A percentile compares a stretch with the other conserved stretches of the same genome.
phyloP scores from a whole-genome alignment of 2,113 vertebrate species.

The Microcebus lehilahytsara region DNA sequence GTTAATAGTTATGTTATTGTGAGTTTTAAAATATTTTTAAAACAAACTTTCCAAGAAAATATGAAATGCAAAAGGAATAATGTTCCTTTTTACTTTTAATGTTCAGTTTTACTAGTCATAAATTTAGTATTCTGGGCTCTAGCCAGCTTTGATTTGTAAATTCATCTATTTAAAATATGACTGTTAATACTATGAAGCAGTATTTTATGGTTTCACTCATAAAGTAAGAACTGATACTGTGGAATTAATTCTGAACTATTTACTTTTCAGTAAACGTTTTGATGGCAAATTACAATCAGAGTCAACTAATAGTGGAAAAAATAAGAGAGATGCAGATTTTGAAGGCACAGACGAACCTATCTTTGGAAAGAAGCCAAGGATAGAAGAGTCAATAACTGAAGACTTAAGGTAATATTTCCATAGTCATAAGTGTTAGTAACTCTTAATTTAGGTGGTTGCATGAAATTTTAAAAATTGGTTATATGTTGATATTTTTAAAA shows the following conservation, averaged over 20 bases:
- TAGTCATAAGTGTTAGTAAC: not conserved
- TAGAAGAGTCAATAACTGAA: slow-evolving; percentile 86
- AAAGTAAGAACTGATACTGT: not conserved
- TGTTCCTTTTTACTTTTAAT: not conserved
- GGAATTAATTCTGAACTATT: not conserved
- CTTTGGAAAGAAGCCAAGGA: slow-evolving; percentile 89
- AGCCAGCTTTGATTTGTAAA: not conserved
- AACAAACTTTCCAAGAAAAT: not conserved
- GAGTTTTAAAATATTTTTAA: not conserved
- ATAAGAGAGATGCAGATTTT: slow-evolving; percentile 87
- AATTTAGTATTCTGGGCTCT: not conserved
- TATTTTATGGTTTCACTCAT: not conserved
- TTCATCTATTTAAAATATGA: not conserved
- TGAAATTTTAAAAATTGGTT: not conserved
- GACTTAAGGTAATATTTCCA: slow-evolving; percentile 89
- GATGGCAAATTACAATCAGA: slow-evolving; percentile 78
- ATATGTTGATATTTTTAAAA: not conserved
- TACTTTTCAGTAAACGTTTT: slow-evolving; percentile 82
- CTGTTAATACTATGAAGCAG: not conserved
- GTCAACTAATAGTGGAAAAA: slow-evolving; percentile 61
- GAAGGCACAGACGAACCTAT: slow-evolving; percentile 84
- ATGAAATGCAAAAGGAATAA: not conserved
- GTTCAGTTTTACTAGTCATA: not conserved
- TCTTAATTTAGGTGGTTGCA: not conserved
- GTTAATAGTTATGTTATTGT: not conserved